Conservation (phyloP, 2,888 invertebrate genomes). For the Drepanosiphum platanoidis region DNA sequence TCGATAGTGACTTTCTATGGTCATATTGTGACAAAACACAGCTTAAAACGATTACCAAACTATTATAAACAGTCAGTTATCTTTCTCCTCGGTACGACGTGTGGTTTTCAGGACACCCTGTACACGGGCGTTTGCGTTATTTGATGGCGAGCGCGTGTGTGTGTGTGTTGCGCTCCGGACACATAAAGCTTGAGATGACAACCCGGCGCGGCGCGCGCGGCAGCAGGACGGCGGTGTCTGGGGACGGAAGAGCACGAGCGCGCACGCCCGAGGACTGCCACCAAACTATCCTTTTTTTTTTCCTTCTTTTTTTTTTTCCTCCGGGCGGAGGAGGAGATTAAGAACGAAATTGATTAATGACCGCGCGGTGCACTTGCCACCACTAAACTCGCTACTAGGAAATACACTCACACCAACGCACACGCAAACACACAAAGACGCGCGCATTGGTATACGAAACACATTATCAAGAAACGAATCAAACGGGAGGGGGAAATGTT, state of each 20-base stretch:
- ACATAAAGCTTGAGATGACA: constrained; percentile 22
- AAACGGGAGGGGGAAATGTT: not conserved
- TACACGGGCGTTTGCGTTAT: not conserved
- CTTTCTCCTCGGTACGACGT: no score
- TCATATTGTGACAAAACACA: no score
- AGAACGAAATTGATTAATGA: constrained; percentile 55
- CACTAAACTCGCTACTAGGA: not conserved
- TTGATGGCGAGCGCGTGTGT: not conserved
- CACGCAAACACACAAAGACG: not conserved
- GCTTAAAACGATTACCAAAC: no score
- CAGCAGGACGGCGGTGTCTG: not conserved
- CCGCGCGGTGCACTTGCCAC: not conserved
- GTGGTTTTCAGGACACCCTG: no score
- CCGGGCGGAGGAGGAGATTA: not conserved
- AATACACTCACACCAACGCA: not conserved
- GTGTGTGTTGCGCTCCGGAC: constrained; percentile 16
- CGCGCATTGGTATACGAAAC: not conserved
- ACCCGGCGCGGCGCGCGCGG: not conserved
- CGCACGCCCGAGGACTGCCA: not conserved
- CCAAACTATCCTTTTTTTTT: not conserved
- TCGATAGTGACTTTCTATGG: no score
- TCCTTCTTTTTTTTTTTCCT: not conserved
- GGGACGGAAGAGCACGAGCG: not conserved
- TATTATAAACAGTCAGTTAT: no score
- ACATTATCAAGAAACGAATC: constrained; percentile 34